Evolutionary conservation across 2,888 invertebrate genomes (phyloP).

Genomic region (Bombyx huttoni): DNA sequence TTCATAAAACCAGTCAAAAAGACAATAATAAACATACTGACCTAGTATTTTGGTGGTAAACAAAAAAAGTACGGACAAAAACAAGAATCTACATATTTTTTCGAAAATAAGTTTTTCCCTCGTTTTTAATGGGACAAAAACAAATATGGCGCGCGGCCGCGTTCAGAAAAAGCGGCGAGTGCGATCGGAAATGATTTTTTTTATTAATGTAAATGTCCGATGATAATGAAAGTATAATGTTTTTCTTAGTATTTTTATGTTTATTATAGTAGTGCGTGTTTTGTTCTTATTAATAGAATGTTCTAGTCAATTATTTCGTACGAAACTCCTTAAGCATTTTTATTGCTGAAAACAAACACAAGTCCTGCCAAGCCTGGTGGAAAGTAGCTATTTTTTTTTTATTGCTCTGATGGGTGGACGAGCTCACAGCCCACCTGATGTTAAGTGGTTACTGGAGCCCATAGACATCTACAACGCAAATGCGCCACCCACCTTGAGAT

Average conservation of each 20-base stretch:
- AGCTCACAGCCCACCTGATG: too few relatives aligned
- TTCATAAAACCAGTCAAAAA: conserved; percentile 37
- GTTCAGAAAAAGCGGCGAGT: conserved; percentile 17
- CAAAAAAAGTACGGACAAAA: conserved; percentile 16
- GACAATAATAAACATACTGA: conserved; percentile 47
- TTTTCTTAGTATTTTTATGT: neutral
- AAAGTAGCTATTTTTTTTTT: too few relatives aligned
- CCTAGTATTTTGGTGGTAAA: conserved; percentile 30
- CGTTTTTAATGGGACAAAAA: conserved; percentile 27
- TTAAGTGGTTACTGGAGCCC: too few relatives aligned
- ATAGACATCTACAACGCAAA: too few relatives aligned
- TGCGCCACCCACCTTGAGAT: too few relatives aligned
- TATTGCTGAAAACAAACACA: too few relatives aligned
- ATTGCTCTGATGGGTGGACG: too few relatives aligned
- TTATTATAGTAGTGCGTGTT: neutral
- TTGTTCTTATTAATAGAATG: too few relatives aligned
- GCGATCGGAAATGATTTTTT: neutral
- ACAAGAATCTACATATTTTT: conserved; percentile 5
- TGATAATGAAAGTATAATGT: neutral
- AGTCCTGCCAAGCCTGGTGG: too few relatives aligned
- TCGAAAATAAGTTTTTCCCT: conserved; percentile 28
- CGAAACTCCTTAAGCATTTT: too few relatives aligned
- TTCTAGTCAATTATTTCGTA: too few relatives aligned
- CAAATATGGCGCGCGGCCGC: conserved; percentile 34
- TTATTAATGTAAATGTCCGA: neutral